Conservation (phyloP, 2,113 vertebrate genomes). For the Campylomormyrus tamandua region DNA sequence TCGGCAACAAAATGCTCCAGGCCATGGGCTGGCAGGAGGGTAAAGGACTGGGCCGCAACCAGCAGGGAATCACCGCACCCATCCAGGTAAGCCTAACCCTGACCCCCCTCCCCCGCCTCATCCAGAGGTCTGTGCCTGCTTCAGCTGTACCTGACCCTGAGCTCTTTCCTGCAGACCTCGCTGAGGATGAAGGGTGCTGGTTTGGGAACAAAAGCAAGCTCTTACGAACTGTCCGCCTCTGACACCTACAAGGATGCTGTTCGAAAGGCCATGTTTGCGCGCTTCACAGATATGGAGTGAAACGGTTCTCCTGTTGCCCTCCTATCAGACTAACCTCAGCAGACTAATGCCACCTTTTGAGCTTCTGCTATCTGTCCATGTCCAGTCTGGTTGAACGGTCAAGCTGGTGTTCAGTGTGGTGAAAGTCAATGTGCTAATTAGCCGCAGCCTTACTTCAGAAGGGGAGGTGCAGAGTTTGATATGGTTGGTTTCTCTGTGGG, state of each 20-base stretch:
- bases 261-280: slow-evolving; percentile 77
- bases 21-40: slow-evolving; percentile 99
- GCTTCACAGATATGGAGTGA: slow-evolving; percentile 79
- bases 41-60: slow-evolving; percentile 87
- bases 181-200: slow-evolving; percentile 72
- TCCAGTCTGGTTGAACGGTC: background rate
- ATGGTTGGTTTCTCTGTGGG: too few relatives aligned
- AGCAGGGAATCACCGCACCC: slow-evolving; percentile 92
- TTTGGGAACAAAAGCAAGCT: slow-evolving; percentile 72
- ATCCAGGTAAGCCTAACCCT: slow-evolving; percentile 71
- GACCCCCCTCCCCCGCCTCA: background rate
- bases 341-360: background rate
- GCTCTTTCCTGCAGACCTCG: slow-evolving; percentile 58
- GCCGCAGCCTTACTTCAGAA: background rate
- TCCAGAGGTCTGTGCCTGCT: background rate
- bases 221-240: slow-evolving; percentile 65
- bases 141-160: slow-evolving; percentile 22
- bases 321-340: background rate
- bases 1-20: slow-evolving; percentile 98
- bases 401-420: background rate
- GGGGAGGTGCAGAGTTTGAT: background rate
- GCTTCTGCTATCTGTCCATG: background rate
- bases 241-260: slow-evolving; percentile 76
- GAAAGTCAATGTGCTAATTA: background rate
- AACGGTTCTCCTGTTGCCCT: background rate